Conservation (phyloP, 2,113 vertebrate species). For the Cyanocitta stelleri region DNA sequence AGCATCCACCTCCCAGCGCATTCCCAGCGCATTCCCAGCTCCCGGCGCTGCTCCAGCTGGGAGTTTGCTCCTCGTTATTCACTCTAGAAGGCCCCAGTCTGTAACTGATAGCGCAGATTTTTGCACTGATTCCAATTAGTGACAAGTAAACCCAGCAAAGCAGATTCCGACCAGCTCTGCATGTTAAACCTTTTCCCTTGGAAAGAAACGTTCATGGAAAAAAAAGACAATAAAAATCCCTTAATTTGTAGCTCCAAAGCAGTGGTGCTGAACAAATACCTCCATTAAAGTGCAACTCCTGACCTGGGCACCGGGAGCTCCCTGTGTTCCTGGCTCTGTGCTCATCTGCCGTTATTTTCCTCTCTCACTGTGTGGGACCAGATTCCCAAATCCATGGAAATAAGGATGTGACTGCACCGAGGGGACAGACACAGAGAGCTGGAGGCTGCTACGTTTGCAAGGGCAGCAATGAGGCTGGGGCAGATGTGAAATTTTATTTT, state of each 20-base stretch:
- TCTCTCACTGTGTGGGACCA: neutral
- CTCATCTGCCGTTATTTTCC: neutral
- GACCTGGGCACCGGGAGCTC: neutral
- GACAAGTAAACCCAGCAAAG: neutral
- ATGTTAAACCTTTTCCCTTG: neutral
- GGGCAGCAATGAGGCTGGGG: neutral
- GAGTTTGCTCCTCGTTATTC: neutral
- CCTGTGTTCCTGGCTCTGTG: neutral
- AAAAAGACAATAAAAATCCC: neutral
- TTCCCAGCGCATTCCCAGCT: neutral
- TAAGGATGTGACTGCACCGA: neutral
- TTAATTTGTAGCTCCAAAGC: neutral
- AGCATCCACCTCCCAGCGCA: neutral
- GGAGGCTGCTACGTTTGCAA: neutral
- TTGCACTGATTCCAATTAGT: slow-evolving; percentile 5
- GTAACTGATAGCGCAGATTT: neutral
- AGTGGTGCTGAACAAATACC: neutral
- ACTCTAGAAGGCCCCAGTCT: neutral
- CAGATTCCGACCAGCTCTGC: neutral
- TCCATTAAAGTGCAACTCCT: neutral
- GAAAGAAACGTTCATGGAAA: neutral
- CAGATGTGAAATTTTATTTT: neutral
- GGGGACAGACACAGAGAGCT: neutral
- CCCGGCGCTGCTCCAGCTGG: neutral
- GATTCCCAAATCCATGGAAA: neutral